Conservation (phyloP, 2,888 invertebrate species). For the Apamea anceps region DNA sequence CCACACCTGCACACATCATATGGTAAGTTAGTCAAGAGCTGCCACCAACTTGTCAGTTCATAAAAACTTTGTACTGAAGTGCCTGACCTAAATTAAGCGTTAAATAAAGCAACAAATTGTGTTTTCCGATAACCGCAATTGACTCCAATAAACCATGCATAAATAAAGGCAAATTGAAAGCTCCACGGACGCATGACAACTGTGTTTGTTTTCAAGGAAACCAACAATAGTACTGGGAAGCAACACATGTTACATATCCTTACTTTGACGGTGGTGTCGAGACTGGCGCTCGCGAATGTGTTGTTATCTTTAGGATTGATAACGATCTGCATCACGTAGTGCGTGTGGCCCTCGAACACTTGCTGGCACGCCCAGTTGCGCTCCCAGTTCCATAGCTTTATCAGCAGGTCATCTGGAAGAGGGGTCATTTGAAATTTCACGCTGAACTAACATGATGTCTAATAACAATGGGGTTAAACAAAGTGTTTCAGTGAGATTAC, state of each 20-base stretch:
- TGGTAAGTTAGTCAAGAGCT: not conserved
- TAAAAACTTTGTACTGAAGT: not conserved
- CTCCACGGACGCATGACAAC: not conserved
- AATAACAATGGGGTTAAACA: not conserved
- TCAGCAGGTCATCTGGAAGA: conserved; percentile 97
- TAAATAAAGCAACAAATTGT: not conserved
- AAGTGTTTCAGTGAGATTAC: not conserved
- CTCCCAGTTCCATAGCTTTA: conserved; percentile 99
- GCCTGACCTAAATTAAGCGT: not conserved
- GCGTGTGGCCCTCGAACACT: conserved; percentile 99
- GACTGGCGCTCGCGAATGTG: conserved; percentile 99
- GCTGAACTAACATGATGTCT: not conserved
- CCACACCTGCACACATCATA: conserved; percentile 93
- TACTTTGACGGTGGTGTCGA: conserved; percentile 98
- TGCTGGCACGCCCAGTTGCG: conserved; percentile 99
- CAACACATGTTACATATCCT: conserved; percentile 19
- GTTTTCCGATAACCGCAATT: not conserved
- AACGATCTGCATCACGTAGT: conserved; percentile 99
- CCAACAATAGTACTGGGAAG: conserved; percentile 3
- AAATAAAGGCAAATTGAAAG: not conserved
- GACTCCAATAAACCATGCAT: not conserved
- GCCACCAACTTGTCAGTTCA: not conserved
- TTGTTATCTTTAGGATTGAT: conserved; percentile 99
- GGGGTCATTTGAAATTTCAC: not conserved
- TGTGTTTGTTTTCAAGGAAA: not conserved